These are phyloP conservation scores for Diadema setosum DNA, from an alignment of 35 echinoderm and acorn worm species.

Conservation along the genomic window DNA sequence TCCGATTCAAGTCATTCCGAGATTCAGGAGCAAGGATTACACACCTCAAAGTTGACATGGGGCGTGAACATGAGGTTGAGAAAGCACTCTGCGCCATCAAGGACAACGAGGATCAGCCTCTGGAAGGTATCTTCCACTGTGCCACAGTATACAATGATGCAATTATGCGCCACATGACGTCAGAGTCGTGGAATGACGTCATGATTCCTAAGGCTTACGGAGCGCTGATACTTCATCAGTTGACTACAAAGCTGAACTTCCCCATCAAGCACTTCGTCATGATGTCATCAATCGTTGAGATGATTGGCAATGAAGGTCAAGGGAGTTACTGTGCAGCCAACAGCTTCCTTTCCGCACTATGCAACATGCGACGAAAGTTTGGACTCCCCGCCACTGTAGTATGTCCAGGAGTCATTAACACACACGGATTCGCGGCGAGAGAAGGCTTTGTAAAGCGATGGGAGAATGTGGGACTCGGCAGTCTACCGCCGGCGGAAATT, in stretches of 20 bases:
- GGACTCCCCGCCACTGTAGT: slow-evolving; percentile 90
- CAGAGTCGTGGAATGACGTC: slow-evolving; percentile 86
- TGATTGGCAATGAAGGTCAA: slow-evolving; percentile 94
- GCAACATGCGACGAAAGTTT: slow-evolving; percentile 68
- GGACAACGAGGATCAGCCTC: slow-evolving; percentile 74
- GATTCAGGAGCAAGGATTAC: slow-evolving; percentile 84
- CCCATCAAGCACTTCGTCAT: slow-evolving; percentile 94
- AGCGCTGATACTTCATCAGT: slow-evolving; percentile 75
- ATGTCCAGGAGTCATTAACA: slow-evolving; percentile 87
- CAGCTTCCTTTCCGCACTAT: slow-evolving; percentile 67
- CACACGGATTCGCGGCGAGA: slow-evolving; percentile 71
- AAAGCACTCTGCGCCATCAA: slow-evolving; percentile 74
- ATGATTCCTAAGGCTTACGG: slow-evolving; percentile 88
- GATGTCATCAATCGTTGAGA: slow-evolving; percentile 93
- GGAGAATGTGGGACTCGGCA: slow-evolving; percentile 80
- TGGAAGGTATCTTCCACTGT: slow-evolving; percentile 98
- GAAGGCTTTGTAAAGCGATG: slow-evolving; percentile 79
- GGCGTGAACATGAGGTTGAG: slow-evolving; percentile 77
- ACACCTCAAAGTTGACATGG: slow-evolving; percentile 85
- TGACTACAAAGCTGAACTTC: slow-evolving; percentile 71
- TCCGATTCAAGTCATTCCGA: slow-evolving; percentile 84
- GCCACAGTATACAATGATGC: slow-evolving; percentile 77
- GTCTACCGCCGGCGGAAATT: slow-evolving; percentile 80
- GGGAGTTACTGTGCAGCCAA: slow-evolving; percentile 85
- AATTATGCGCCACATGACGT: slow-evolving; percentile 56